phyloP scores from a whole-genome alignment of 2,113 vertebrate genomes.

The Sphaerodactylus townsendi region DNA sequence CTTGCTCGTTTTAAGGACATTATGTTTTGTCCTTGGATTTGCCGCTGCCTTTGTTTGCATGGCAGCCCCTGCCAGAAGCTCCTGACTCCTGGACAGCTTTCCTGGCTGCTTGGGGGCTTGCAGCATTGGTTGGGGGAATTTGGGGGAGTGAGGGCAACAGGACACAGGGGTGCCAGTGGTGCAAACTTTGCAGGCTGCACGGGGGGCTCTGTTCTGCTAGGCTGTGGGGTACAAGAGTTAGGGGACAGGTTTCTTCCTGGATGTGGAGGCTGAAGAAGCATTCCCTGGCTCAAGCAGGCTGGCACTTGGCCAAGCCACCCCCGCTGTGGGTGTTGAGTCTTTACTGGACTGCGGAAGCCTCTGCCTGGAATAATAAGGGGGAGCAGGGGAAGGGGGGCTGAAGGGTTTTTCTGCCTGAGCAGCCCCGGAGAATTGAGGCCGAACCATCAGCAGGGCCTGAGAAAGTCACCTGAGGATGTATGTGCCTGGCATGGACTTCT shows the following conservation, averaged over 20 bases:
- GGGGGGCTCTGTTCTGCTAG: not conserved
- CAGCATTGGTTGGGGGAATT: not conserved
- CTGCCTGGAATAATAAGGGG: conserved; percentile 3
- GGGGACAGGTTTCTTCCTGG: not conserved
- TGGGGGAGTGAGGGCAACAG: not conserved
- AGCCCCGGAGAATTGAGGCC: not conserved
- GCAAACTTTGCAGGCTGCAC: not conserved
- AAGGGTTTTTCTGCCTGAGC: conserved; percentile 35
- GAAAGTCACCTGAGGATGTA: conserved; percentile 13
- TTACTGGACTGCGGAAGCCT: not conserved
- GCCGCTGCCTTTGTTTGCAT: conserved; percentile 31
- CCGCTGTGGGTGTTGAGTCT: not conserved
- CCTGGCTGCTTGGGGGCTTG: not conserved
- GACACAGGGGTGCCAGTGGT: not conserved
- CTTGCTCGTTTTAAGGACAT: conserved; percentile 45
- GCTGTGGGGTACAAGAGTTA: not conserved
- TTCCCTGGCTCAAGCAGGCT: not conserved
- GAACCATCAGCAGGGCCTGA: not conserved
- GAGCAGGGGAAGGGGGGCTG: not conserved
- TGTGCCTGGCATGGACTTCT: conserved; percentile 19
- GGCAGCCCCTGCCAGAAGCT: conserved; percentile 45
- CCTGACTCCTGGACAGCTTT: conserved; percentile 47
- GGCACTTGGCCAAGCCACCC: not conserved
- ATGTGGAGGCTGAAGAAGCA: accelerated
- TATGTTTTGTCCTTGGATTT: conserved; percentile 53